These are phyloP conservation scores for Garrulus glandarius DNA, from an alignment of 2,797 vertebrate genomes.

Conservation along the genomic window DNA sequence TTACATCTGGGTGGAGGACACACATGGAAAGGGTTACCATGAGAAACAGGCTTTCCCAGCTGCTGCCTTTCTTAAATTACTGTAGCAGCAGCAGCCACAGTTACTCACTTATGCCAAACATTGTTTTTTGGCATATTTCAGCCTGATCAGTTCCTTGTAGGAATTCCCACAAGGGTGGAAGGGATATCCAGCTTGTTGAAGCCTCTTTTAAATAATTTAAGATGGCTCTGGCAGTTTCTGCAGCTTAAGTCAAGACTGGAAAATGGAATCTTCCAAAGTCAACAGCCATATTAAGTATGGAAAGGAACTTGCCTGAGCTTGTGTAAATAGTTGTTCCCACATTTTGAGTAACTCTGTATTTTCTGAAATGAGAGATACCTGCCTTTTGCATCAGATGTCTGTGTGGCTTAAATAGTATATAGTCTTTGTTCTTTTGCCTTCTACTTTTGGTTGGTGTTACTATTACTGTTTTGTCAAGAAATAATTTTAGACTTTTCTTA, in stretches of 20 bases:
- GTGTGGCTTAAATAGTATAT: not conserved
- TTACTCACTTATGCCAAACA: conserved; percentile 14
- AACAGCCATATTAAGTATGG: not conserved
- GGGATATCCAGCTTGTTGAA: conserved; percentile 52
- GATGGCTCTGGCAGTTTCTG: conserved; percentile 15
- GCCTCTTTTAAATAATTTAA: conserved; percentile 33
- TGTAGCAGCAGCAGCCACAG: not conserved
- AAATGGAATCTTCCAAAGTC: conserved; percentile 22
- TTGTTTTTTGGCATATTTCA: conserved; percentile 29
- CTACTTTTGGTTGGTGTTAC: not conserved
- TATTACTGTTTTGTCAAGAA: not conserved
- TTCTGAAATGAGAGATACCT: not conserved
- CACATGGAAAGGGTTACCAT: conserved; percentile 34
- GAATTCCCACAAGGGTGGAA: conserved; percentile 49
- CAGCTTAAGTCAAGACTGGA: conserved; percentile 2
- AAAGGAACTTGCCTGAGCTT: not conserved
- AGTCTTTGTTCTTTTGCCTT: not conserved
- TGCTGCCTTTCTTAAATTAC: conserved; percentile 59
- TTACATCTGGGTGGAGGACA: conserved; percentile 45
- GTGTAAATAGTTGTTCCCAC: not conserved
- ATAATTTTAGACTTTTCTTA: not conserved
- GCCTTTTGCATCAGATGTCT: not conserved
- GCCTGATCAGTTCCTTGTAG: conserved; percentile 36
- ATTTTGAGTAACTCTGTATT: not conserved
- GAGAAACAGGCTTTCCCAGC: conserved; percentile 30